phyloP scores from a whole-genome alignment of 2,113 vertebrate species.

The Eulemur rufifrons region DNA sequence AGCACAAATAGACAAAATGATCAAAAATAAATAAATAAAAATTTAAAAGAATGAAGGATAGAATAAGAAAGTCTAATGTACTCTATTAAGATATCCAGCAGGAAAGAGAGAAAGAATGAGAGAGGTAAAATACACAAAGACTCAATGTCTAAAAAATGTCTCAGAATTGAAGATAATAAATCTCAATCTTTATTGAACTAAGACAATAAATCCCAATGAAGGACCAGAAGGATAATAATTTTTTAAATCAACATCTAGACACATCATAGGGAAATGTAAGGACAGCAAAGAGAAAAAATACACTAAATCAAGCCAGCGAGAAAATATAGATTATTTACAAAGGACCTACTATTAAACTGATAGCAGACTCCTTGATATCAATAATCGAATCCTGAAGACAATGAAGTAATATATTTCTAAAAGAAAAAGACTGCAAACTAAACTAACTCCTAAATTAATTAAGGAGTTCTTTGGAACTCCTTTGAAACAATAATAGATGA shows the following conservation, averaged over 20 bases:
- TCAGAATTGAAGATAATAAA: not conserved
- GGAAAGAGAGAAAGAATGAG: not conserved
- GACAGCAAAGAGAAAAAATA: not conserved
- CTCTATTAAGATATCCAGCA: not conserved
- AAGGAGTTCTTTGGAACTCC: not conserved
- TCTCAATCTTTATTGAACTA: not conserved
- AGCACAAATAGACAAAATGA: not conserved
- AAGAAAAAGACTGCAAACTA: not conserved
- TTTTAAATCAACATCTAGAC: not conserved
- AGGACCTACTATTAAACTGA: not conserved
- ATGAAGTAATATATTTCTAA: not conserved
- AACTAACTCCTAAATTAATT: not conserved
- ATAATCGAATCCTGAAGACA: not conserved
- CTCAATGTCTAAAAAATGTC: not conserved
- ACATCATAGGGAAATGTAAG: not conserved
- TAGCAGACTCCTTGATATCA: not conserved
- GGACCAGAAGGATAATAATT: not conserved
- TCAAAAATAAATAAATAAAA: not conserved
- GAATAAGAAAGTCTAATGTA: not conserved
- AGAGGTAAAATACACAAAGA: not conserved
- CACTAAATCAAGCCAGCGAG: not conserved
- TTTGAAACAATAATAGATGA: not conserved
- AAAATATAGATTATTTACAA: not conserved
- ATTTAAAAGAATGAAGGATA: not conserved
- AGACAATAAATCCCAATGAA: not conserved